A percentile compares a stretch with the other conserved stretches of the same genome.
Conservation (phyloP, 2,113 vertebrate genomes). For the Alectura lathami region DNA sequence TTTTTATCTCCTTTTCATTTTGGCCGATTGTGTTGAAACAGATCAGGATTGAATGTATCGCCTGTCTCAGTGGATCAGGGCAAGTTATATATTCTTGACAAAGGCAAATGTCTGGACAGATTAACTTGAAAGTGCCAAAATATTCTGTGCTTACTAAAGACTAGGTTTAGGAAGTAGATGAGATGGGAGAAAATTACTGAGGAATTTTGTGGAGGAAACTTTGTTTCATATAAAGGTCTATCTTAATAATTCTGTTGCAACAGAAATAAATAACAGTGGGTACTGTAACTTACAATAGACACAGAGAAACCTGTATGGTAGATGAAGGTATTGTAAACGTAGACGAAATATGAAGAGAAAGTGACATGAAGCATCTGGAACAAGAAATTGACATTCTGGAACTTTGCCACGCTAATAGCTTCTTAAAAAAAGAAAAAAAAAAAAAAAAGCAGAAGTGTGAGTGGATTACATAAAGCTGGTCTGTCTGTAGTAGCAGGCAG, state of each 20-base stretch:
- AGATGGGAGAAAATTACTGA: not conserved
- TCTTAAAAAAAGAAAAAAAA: not conserved
- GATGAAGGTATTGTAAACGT: not conserved
- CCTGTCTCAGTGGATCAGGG: not conserved
- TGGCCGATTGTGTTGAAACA: not conserved
- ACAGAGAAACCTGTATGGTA: not conserved
- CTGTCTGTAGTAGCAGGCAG: not conserved
- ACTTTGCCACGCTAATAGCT: not conserved
- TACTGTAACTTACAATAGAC: not conserved
- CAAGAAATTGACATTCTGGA: not conserved
- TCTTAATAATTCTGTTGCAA: not conserved
- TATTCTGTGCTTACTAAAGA: not conserved
- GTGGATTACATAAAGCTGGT: not conserved
- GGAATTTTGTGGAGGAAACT: not conserved
- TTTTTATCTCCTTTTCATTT: not conserved
- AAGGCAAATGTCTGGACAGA: not conserved
- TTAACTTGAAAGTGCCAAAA: not conserved
- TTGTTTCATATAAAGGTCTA: not conserved
- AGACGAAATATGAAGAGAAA: not conserved
- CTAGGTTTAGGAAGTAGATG: not conserved
- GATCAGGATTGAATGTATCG: not conserved
- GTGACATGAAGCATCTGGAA: not conserved
- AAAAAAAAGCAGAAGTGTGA: not conserved
- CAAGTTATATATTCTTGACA: not conserved
- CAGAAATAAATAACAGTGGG: not conserved